phyloP scores from a whole-genome alignment of 2,888 invertebrate species.

The Pinctada fucata region DNA sequence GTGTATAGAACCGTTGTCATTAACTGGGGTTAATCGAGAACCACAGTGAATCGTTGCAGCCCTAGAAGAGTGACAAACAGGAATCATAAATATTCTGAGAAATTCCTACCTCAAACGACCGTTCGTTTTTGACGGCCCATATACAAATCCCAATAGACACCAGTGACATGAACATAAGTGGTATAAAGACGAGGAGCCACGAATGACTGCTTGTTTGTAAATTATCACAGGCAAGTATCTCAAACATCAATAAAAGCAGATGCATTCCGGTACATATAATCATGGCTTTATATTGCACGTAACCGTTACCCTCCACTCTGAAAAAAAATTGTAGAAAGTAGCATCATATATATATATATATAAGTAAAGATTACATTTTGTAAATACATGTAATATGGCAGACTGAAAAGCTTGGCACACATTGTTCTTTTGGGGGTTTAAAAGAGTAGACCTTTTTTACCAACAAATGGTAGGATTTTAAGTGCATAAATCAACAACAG shows the following conservation, averaged over 20 bases:
- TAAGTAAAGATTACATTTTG: background rate
- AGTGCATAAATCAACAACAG: too few species aligned
- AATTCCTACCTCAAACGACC: constrained; percentile 90
- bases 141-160: constrained; percentile 97
- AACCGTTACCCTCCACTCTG: constrained; percentile 95
- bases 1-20: too few species aligned
- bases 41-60: too few species aligned
- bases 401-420: background rate
- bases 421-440: too few species aligned
- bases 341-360: background rate
- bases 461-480: too few species aligned
- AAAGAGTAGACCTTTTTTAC: too few species aligned
- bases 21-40: too few species aligned
- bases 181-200: constrained; percentile 86
- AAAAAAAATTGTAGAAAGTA: constrained; percentile 60
- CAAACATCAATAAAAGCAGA: constrained; percentile 96
- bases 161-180: constrained; percentile 96
- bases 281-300: constrained; percentile 99
- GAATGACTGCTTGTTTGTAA: constrained; percentile 85
- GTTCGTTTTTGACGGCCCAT: constrained; percentile 98
- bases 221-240: constrained; percentile 96
- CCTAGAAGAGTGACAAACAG: too few species aligned
- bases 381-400: background rate
- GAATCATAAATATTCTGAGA: too few species aligned
- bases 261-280: constrained; percentile 96